Base-by-base conservation (phyloP, 2,797 vertebrate species). In the Pangasius larnaudii region DNA sequence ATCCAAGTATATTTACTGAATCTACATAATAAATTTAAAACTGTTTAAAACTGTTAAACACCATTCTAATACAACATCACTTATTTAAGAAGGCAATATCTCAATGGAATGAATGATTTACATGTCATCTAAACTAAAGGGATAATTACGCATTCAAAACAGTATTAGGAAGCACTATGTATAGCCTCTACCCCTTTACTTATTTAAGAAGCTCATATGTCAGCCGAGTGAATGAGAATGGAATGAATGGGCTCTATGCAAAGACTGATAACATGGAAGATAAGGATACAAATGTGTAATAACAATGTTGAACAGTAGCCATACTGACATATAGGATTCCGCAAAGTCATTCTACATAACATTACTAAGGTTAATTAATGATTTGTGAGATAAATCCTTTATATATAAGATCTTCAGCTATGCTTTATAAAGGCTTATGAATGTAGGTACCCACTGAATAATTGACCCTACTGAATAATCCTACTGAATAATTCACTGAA, bases 391-490 rank as follows among this genome's bases (percentile, higher is more conserved):
- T 42, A 63, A 63, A 46, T 59, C 27, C 1, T 46, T 19, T n/a
- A 24, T 13, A 0, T 39, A 59, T 59, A 59, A 81, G 39, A 39
- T 81, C 61, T 83, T 67, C 18, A 65, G 61, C 16, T 67, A 33
- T 3, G 58, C 36, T 82, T 46, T 19, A 63, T 61, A 82, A 81
- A 83, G 59, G 42, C 13, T 78, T 78, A 78, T 53, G 49, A 56
- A 36, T 22, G 36, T 81, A 81, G 24, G 22, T 24, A 30, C 33
- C 1, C 78, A 81, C 56, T 83, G 42, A 83, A 83, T 83, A 65
- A 83, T 83, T 83, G 61, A 83, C 81, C 81, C 27, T 65, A 67
- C 81, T 83, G 42, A 39, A 67, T 83, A 83, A 83, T 83, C 81
- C 42, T 65, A 22, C 61, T 83, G 61, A 83, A 83, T 83, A 83